A percentile compares a stretch with the other conserved stretches of the same genome.
phyloP scores from a whole-genome alignment of 1,140 invertebrate species.

The Drepana arcuata region DNA sequence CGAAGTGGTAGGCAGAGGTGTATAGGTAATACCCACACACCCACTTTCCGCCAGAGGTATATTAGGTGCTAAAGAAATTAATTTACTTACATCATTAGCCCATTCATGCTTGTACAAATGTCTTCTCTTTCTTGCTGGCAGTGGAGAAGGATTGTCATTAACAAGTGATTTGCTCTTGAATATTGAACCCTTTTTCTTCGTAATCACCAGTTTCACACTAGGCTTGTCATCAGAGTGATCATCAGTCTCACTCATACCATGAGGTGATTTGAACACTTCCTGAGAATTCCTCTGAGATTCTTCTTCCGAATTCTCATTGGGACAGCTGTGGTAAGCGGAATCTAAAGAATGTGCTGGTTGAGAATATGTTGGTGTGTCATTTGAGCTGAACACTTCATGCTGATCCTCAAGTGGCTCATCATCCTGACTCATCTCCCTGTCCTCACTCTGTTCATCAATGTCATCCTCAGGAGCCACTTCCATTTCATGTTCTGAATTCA shows the following conservation, averaged over 20 bases:
- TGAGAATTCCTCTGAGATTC: conserved; percentile 41
- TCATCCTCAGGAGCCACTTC: conserved; percentile 18
- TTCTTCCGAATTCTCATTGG: conserved; percentile 57
- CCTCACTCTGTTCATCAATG: conserved; percentile 18
- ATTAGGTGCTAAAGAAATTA: too few species aligned
- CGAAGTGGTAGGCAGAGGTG: too few species aligned
- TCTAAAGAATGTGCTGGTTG: conserved; percentile 50
- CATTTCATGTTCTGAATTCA: conserved; percentile 25
- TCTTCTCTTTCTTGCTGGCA: conserved; percentile 80
- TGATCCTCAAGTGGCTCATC: conserved; percentile 20
- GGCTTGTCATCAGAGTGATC: conserved; percentile 58
- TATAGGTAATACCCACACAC: too few species aligned
- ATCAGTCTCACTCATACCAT: conserved; percentile 41
- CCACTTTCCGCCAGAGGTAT: too few species aligned
- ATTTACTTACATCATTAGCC: conserved; percentile 79
- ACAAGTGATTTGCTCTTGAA: conserved; percentile 87
- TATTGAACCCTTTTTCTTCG: conserved; percentile 88
- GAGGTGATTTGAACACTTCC: conserved; percentile 63
- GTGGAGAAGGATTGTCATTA: conserved; percentile 73
- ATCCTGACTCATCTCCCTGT: conserved; percentile 25
- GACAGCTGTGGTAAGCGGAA: conserved; percentile 60
- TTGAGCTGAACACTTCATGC: conserved; percentile 17
- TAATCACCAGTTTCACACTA: conserved; percentile 77
- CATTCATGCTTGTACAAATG: conserved; percentile 91
- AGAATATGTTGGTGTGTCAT: conserved; percentile 27